A percentile compares a stretch with the other conserved stretches of the same genome.
Conservation (phyloP, 2,797 vertebrate genomes). For the Prionace glauca region DNA sequence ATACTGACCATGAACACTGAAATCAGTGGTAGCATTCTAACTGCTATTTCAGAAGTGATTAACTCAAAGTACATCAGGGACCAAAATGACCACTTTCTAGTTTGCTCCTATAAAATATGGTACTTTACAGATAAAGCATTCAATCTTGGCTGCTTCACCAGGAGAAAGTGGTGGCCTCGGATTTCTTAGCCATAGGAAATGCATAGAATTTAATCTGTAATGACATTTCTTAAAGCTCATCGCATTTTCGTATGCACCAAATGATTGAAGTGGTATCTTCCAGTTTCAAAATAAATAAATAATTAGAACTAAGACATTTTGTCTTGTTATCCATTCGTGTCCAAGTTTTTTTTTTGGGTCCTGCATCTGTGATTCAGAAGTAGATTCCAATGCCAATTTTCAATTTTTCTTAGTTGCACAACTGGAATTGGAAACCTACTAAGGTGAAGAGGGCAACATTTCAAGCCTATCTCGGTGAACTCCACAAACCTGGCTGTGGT, state of each 20-base stretch:
- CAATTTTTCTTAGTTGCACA: neutral
- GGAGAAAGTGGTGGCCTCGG: neutral
- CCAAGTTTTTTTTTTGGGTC: neutral
- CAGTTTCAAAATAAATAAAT: neutral
- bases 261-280: neutral
- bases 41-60: neutral
- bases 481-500: neutral
- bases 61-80: neutral
- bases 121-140: neutral
- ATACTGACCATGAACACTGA: neutral
- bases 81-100: neutral
- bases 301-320: neutral
- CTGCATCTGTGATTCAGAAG: neutral
- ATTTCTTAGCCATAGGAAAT: neutral
- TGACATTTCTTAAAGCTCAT: neutral
- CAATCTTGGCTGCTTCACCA: neutral
- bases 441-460: neutral
- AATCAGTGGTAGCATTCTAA: neutral
- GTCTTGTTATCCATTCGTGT: neutral
- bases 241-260: neutral
- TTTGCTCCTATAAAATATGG: neutral
- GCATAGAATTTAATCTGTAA: too few relatives aligned
- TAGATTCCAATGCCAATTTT: neutral
- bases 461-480: neutral
- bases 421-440: neutral